A percentile compares a stretch with the other conserved stretches of the same genome.
Evolutionary conservation across 2,113 vertebrate species (phyloP).

Genomic region (Sarotherodon lohbergeri): DNA sequence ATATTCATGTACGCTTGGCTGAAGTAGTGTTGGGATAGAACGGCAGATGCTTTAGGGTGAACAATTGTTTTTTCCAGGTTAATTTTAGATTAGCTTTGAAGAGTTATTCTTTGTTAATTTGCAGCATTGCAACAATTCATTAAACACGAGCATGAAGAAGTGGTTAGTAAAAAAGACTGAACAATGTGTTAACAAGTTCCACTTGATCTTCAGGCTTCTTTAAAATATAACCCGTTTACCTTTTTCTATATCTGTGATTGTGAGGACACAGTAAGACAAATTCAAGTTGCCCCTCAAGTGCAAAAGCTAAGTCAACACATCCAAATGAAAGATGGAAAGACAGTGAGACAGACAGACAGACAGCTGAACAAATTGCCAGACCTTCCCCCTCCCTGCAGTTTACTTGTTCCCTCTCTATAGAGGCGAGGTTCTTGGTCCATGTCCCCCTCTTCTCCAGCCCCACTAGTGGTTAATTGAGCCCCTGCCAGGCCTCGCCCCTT

Average conservation of each 20-base stretch:
- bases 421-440: conserved; percentile 51
- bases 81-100: conserved; percentile 11
- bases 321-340: conserved; percentile 23
- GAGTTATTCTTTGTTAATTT: neutral
- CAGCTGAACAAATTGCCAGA: conserved; percentile 70
- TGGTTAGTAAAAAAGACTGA: neutral
- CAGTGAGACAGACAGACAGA: conserved; percentile 38
- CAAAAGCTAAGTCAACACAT: conserved; percentile 22
- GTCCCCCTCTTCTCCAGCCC: conserved; percentile 46
- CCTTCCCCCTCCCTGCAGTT: conserved; percentile 57
- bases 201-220: neutral
- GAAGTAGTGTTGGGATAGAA: conserved; percentile 29
- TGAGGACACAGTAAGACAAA: neutral
- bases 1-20: conserved; percentile 50
- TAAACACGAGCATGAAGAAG: neutral
- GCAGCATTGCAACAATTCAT: neutral
- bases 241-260: neutral
- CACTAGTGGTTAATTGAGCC: conserved; percentile 71
- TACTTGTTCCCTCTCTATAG: conserved; percentile 62
- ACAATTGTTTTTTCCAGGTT: neutral
- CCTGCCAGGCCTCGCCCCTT: conserved; percentile 69
- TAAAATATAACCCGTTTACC: neutral
- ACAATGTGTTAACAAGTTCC: neutral
- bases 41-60: conserved; percentile 27
- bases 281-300: conserved; percentile 11